phyloP scores from a whole-genome alignment of 2,797 vertebrate genomes.

The Florisuga fusca region DNA sequence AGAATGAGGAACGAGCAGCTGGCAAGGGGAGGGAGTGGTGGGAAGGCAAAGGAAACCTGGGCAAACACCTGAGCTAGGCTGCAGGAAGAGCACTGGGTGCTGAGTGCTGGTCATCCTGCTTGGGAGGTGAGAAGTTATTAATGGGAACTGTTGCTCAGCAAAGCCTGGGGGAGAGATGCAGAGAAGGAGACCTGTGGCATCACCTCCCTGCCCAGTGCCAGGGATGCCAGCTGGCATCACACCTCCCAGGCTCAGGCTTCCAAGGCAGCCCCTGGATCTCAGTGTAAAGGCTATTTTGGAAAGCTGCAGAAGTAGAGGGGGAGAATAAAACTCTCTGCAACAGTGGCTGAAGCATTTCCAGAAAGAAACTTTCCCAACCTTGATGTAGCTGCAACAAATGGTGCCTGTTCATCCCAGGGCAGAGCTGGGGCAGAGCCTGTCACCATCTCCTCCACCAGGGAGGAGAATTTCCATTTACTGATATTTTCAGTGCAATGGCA shows the following conservation, averaged over 20 bases:
- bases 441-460: background rate
- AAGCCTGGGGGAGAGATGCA: background rate
- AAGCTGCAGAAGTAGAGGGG: background rate
- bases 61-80: background rate
- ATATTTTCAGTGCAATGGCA: background rate
- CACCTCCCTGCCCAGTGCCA: background rate
- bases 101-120: background rate
- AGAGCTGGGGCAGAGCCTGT: background rate
- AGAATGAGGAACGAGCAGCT: background rate
- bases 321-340: background rate
- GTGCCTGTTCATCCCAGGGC: rapidly evolving
- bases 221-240: background rate
- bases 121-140: background rate
- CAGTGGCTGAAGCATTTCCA: background rate
- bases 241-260: background rate
- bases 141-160: background rate
- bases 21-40: background rate
- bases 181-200: background rate
- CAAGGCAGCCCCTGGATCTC: rapidly evolving
- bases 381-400: background rate
- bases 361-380: background rate
- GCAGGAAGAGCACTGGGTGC: background rate
- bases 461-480: background rate
- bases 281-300: background rate
- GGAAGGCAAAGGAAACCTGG: background rate